A percentile compares a stretch with the other conserved stretches of the same genome.
These are phyloP conservation scores for Drosophila nannoptera DNA, from an alignment of 1,140 invertebrate species.

Conservation along the genomic window DNA sequence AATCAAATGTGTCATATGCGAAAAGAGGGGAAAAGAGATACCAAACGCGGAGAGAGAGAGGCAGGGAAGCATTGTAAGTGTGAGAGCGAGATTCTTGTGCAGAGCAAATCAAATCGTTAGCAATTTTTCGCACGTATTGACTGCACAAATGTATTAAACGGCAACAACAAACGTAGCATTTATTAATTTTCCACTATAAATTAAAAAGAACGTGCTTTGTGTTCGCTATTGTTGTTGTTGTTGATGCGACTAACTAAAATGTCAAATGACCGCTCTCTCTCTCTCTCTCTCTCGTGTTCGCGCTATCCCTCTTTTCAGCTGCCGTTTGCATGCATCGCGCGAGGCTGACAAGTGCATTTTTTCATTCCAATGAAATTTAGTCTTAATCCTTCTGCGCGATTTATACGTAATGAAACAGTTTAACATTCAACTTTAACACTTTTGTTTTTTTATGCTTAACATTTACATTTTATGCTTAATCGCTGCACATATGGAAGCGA, in stretches of 20 bases:
- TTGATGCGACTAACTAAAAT: slow-evolving; percentile 51
- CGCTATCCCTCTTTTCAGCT: slow-evolving; percentile 3
- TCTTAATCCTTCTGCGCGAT: slow-evolving; percentile 2
- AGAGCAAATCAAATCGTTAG: slow-evolving; percentile 47
- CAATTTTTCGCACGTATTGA: slow-evolving; percentile 38
- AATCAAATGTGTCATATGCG: slow-evolving; percentile 28
- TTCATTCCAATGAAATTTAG: slow-evolving; percentile 22
- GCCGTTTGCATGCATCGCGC: slow-evolving; percentile 18
- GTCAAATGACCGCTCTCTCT: slow-evolving; percentile 34
- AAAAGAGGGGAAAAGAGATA: not conserved
- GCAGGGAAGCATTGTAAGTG: not conserved
- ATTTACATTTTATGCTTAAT: slow-evolving; percentile 45
- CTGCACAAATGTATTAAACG: slow-evolving; percentile 28
- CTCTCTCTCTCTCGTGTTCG: slow-evolving; percentile 5
- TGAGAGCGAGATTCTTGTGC: not conserved
- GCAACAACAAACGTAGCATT: slow-evolving; percentile 35
- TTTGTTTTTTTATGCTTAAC: slow-evolving; percentile 26
- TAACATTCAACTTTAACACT: slow-evolving; percentile 12
- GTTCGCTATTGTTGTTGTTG: slow-evolving; percentile 13
- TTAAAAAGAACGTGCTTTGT: slow-evolving; percentile 30
- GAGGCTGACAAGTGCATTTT: slow-evolving; percentile 48
- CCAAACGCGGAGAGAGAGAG: not conserved
- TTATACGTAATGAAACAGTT: slow-evolving; percentile 3
- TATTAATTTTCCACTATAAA: slow-evolving; percentile 58
- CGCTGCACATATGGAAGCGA: slow-evolving; percentile 64